Evolutionary conservation across 1,140 invertebrate genomes (phyloP), one percentile per base, ranked within the genome.

Genomic region (Carcinoscorpius rotundicauda): DNA sequence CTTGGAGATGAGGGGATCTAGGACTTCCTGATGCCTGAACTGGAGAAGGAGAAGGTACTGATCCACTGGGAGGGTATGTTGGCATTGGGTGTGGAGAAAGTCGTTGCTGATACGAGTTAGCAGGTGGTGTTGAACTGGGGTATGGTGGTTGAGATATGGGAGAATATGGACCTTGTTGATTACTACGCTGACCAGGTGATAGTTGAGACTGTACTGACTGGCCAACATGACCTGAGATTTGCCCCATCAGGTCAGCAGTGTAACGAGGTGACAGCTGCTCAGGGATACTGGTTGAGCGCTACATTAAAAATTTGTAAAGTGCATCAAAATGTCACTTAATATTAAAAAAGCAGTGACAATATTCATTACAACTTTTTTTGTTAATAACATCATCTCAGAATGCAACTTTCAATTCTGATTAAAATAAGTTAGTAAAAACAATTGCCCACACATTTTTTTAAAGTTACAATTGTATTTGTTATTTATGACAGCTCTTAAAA

Each of bases 251-350:
- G 29, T 29, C 29, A 65, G 68, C 64, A 53, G 73, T 75, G 75
- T 84, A 87, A 72, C 80, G 81, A 51, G 85, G 85, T 70, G 85
- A 86, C 53, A 86, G 79, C 77, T 87, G 83, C 75, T 88, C 86
- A 70, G 85, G 81, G 69, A 86, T 81, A 76, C 82, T 87, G 51
- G 81, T 72, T 50, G 82, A 84, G 67, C 85, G 80, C 79, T 87
- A 78, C 51, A 81, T 76, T n/a, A 60, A 11, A 9, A 56, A 56
- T n/a, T 57, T 64, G 29, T 29, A 29, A 29, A 29, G 62, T 29
- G 10, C 29, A 10, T 57, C 56, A n/a, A 57, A 57, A 29, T n/a
- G 56, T 29, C 29, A 29, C 10, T 57, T 57, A 29, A 10, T 29
- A 10, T 57, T n/a, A 57, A n/a, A 29, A 57, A n/a, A 29, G 4